Evolutionary conservation across 1,140 invertebrate species (phyloP).

Genomic region (Hermetia illucens): DNA sequence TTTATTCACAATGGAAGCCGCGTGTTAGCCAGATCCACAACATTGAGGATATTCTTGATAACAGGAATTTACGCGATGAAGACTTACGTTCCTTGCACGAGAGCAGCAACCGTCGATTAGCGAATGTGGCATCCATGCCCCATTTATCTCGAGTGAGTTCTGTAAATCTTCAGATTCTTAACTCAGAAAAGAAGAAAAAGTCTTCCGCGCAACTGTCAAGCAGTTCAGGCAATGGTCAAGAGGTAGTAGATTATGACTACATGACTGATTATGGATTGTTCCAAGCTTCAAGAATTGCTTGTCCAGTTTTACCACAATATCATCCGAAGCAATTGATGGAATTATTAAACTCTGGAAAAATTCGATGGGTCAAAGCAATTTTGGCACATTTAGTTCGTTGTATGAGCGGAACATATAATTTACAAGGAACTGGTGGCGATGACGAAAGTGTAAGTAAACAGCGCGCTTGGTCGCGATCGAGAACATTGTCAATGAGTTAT

Average conservation of each 20-base stretch:
- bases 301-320: constrained; percentile 96
- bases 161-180: constrained; percentile 63
- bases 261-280: constrained; percentile 92
- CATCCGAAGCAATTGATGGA: constrained; percentile 99
- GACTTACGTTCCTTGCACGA: constrained; percentile 61
- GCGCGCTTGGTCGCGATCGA: constrained; percentile 67
- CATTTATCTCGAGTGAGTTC: constrained; percentile 67
- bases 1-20: constrained; percentile 95
- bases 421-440: constrained; percentile 6
- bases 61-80: constrained; percentile 62
- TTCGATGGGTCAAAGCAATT: constrained; percentile 94
- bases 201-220: too few relatives aligned
- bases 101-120: constrained; percentile 47
- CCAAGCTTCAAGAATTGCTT: constrained; percentile 90
- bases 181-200: constrained; percentile 43
- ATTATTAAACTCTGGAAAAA: constrained; percentile 95
- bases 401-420: constrained; percentile 42
- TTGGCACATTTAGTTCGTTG: constrained; percentile 77
- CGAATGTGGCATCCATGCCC: constrained; percentile 60
- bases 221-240: too few relatives aligned
- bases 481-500: constrained; percentile 78
- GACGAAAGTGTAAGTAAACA: constrained; percentile 39
- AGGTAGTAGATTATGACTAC: constrained; percentile 40
- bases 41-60: constrained; percentile 37
- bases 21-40: constrained; percentile 15